phyloP scores from a whole-genome alignment of 2,888 invertebrate species.

The Scaptomyza parva region DNA sequence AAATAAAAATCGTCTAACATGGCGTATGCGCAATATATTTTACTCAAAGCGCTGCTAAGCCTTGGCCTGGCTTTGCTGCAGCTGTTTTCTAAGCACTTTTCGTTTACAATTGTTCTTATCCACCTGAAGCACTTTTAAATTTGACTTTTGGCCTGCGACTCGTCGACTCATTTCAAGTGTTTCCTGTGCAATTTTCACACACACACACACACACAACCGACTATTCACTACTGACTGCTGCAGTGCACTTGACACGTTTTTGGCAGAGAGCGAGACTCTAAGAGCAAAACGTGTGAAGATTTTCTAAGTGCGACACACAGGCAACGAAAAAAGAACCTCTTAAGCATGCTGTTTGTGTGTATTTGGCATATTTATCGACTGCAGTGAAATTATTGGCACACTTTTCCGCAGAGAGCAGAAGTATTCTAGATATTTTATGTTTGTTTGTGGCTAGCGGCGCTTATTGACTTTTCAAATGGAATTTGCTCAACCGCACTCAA shows the following conservation, averaged over 20 bases:
- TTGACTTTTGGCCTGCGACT: constrained; percentile 21
- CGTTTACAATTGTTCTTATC: constrained; percentile 16
- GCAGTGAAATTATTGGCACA: constrained; percentile 60
- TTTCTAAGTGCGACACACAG: constrained; percentile 30
- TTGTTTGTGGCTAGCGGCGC: constrained; percentile 10
- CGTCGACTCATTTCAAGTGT: constrained; percentile 41
- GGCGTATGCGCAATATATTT: constrained; percentile 56
- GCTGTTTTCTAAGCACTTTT: constrained; percentile 24
- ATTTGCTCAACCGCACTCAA: constrained; percentile 48
- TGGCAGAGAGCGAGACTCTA: constrained; percentile 18
- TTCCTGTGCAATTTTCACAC: constrained; percentile 43
- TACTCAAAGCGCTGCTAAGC: constrained; percentile 22
- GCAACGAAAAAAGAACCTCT: constrained; percentile 16
- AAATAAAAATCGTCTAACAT: constrained; percentile 18
- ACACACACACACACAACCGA: too few relatives aligned
- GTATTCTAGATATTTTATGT: constrained; percentile 1
- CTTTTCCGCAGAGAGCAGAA: constrained; percentile 23
- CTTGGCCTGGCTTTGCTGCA: constrained; percentile 34
- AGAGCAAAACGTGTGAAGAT: constrained; percentile 36
- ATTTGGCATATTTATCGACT: constrained; percentile 65
- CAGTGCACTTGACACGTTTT: constrained; percentile 77
- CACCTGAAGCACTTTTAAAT: constrained; percentile 14
- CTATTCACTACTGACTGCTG: constrained; percentile 66
- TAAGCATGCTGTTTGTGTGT: constrained; percentile 40
- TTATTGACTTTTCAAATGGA: constrained; percentile 65